Base-by-base conservation (phyloP, 2,113 vertebrate species). In the Hydrochoerus hydrochaeris region DNA sequence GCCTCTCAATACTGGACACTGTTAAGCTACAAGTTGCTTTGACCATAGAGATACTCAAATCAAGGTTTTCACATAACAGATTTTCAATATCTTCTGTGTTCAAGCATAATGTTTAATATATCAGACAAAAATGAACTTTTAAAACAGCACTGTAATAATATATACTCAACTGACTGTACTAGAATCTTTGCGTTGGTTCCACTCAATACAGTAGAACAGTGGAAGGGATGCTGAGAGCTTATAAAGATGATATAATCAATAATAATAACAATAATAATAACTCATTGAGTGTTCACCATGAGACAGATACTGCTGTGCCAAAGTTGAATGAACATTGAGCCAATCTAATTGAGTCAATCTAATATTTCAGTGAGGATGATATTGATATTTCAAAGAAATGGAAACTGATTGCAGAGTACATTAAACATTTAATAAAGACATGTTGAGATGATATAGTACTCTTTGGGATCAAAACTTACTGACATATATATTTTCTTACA, bases 21-120 rank as follows among this genome's bases (percentile, higher is more conserved):
- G 75, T 71, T 77, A 97, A 78, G 71, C 60, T 67, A 94, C 63
- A 75, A 96, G 83, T 71, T 93, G 35, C 90, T 97, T 97, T 98
- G 90, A 88, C 80, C 89, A 84, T 73, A 93, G 80, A 88, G 78
- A 95, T 89, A 92, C 54, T 83, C 30, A 98, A 95, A 84, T 73
- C 16, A 20, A 92, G 85, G 85, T 85, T 96, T 95, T 90, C 71
- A 83, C 58, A 54, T 92, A 92, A 80, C 85, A 91, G 30, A 71
- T 95, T 97, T 32, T 90, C 35, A 84, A 16, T 58, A 67, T 85
- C n/a, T 13, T 85, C 24, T 90, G 46, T 95, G 67, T 77, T 92
- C 93, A 95, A 62, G n/a, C 63, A 52, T 75, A 86, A 83, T 14
- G 5, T 81, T 95, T 94, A 93, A 58, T 19, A 69, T 90, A 54